Base-by-base conservation (phyloP, 2,888 invertebrate genomes). In the Drosophila merina region DNA sequence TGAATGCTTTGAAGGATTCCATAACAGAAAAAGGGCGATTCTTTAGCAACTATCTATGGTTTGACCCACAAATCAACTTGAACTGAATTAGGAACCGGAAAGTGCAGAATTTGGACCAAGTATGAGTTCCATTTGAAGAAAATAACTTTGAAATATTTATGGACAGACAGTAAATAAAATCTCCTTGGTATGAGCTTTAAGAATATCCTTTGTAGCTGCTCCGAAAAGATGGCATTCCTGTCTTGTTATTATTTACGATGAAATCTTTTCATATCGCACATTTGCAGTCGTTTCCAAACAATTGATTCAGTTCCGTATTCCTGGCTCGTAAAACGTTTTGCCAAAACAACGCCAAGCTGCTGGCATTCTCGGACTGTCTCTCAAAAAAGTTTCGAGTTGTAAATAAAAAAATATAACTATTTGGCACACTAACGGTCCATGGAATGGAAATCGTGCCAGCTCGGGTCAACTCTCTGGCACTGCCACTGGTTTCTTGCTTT, bases 401-500 rank as follows among this genome's bases (percentile, higher is more conserved):
- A 72, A 72, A 74, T 72, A 72, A 72, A 72, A 72, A 72, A 66
- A 74, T 54, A 74, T 66, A 57, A 57, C 54, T 67, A 74, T 55
- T 67, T 72, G 74, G 74, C 71, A 74, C 67, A 67, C 52, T 57
- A 64, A 67, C 67, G 48, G 45, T 56, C 26, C 54, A 49, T 31
- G 38, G 66, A 50, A 72, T 49, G 73, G 44, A 72, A 69, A 50
- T 70, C 69, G 69, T 70, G 69, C 73, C 69, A 55, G 66, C 49
- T 66, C 30, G 56, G 69, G 69, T 68, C 69, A 68, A 14, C 42
- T 63, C 45, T 47, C 38, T 8, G 45, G 57, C 57, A 57, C 57
- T 57, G 58, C 28, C 58, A 59, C 40, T 44, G 44, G 4, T 10
- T n/a, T n/a, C n/a, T n/a, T n/a, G 52, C 25, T 30, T 57, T 50